Percentiles rank a stretch among this genome's conserved stretches.
Evolutionary conservation across 1,140 invertebrate genomes (phyloP).

Genomic region (Plutomurus gul): DNA sequence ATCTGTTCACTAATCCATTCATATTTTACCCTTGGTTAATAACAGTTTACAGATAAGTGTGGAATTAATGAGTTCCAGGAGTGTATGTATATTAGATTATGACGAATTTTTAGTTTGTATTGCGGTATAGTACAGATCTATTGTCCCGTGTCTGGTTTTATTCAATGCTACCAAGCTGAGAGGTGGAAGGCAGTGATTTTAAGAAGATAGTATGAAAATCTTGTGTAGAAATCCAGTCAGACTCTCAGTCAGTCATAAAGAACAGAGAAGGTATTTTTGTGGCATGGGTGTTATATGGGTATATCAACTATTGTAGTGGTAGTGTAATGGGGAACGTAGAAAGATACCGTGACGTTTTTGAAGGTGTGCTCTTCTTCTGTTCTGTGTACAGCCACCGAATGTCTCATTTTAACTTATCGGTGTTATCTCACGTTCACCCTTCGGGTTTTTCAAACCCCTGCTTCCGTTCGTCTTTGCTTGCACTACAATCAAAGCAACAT

Average conservation of each 20-base stretch:
- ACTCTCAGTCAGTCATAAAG: constrained; percentile 6
- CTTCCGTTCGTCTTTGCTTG: neutral
- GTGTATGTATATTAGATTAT: no score
- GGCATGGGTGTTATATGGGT: neutral
- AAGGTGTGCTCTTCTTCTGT: neutral
- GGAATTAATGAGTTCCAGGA: no score
- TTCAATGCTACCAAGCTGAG: neutral
- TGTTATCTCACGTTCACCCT: constrained; percentile 33
- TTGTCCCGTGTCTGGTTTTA: neutral
- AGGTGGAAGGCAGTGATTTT: neutral
- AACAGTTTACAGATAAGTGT: no score
- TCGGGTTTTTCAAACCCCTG: constrained; percentile 19
- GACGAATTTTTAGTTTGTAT: no score
- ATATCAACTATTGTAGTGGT: constrained; percentile 4
- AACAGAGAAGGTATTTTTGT: neutral
- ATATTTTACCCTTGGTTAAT: no score
- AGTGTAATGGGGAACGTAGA: neutral
- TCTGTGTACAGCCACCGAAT: neutral
- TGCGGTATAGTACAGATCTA: neutral
- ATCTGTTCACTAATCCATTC: no score
- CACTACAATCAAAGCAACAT: constrained; percentile 26
- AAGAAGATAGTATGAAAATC: neutral
- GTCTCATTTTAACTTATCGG: constrained; percentile 1
- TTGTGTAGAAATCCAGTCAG: neutral
- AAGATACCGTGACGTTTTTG: neutral